Evolutionary conservation across 2,797 vertebrate species (phyloP).

Genomic region (Danio tinwini): DNA sequence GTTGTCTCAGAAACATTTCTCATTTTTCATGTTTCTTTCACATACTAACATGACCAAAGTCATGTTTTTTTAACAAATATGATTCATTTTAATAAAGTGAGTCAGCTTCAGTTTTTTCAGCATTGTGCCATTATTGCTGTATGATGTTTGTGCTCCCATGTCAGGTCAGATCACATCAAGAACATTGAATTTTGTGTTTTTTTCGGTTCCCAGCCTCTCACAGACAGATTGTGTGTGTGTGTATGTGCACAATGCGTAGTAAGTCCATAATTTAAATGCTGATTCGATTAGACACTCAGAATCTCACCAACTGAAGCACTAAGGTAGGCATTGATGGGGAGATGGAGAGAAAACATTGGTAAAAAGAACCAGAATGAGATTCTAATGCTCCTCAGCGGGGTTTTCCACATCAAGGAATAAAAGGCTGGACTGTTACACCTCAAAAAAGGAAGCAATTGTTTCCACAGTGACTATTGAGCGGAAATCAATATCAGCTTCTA

Average conservation of each 20-base stretch:
- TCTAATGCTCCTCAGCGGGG: slow-evolving; percentile 64
- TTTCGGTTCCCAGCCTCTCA: slow-evolving; percentile 10
- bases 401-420: slow-evolving; percentile 58
- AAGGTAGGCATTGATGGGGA: slow-evolving; percentile 2
- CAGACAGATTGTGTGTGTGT: slow-evolving; percentile 34
- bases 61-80: slow-evolving; percentile 2
- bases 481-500: slow-evolving; percentile 71
- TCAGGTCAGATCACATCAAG: slow-evolving; percentile 34
- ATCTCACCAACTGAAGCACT: slow-evolving; percentile 23
- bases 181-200: slow-evolving; percentile 5
- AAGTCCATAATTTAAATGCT: slow-evolving; percentile 39
- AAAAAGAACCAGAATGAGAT: slow-evolving; percentile 52
- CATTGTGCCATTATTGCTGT: not conserved
- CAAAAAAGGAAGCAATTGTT: slow-evolving; percentile 63
- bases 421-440: slow-evolving; percentile 48
- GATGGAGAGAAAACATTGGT: not conserved
- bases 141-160: slow-evolving; percentile 1
- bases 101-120: not conserved
- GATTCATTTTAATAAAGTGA: not conserved
- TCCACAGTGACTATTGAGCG: slow-evolving; percentile 67
- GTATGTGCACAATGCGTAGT: slow-evolving; percentile 20
- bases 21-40: not conserved
- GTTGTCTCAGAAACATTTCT: not conserved
- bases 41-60: not conserved
- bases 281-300: slow-evolving; percentile 50